phyloP scores from a whole-genome alignment of 1,140 invertebrate genomes.

The Megalopta genalis region DNA sequence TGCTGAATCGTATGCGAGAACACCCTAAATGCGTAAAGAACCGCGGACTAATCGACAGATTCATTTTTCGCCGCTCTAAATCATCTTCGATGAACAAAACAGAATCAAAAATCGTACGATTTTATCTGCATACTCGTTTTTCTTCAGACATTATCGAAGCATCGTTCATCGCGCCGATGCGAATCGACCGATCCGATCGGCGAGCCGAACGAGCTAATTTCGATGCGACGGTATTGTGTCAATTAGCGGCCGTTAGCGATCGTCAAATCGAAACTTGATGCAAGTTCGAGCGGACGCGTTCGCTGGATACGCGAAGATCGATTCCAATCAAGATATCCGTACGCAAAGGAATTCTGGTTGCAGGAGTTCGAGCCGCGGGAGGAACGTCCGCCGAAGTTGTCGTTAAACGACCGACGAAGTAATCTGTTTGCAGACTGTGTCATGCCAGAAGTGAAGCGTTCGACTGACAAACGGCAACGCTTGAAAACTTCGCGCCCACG shows the following conservation, averaged over 20 bases:
- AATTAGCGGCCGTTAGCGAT: neutral
- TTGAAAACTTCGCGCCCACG: slow-evolving; percentile 7
- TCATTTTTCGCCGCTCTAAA: too few relatives aligned
- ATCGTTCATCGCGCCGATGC: too few relatives aligned
- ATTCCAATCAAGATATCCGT: neutral
- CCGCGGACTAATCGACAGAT: too few relatives aligned
- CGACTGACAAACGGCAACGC: slow-evolving; percentile 9
- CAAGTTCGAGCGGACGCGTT: neutral
- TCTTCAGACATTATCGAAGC: too few relatives aligned
- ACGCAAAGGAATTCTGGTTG: neutral
- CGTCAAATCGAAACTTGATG: neutral
- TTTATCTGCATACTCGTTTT: too few relatives aligned
- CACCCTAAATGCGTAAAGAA: too few relatives aligned
- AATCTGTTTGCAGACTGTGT: neutral
- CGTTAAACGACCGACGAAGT: slow-evolving; percentile 12
- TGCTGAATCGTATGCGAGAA: too few relatives aligned
- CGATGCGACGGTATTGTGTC: neutral
- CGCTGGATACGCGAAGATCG: neutral
- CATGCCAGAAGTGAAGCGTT: neutral
- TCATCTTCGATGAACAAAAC: too few relatives aligned
- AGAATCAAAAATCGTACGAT: too few relatives aligned
- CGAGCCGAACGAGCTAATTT: too few relatives aligned
- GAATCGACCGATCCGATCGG: too few relatives aligned
- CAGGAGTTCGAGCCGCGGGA: neutral
- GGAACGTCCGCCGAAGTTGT: neutral